Evolutionary conservation across 1,140 invertebrate genomes (phyloP).

Genomic region (Laupala kohalensis): DNA sequence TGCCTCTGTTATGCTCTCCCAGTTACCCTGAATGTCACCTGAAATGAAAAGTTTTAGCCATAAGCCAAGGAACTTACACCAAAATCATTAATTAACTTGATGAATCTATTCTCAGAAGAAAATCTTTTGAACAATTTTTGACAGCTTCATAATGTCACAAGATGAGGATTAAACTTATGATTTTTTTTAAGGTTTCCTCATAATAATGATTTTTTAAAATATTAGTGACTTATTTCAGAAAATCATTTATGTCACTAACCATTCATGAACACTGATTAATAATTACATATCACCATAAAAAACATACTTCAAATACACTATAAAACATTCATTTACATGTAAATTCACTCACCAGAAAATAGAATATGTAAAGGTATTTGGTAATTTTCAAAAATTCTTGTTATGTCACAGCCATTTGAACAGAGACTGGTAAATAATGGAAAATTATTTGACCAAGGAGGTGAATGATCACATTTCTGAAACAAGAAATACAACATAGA

Average conservation of each 20-base stretch:
- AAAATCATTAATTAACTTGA: not conserved
- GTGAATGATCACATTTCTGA: slow-evolving; percentile 1
- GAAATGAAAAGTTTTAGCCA: not conserved
- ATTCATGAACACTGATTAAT: not conserved
- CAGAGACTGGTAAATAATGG: not conserved
- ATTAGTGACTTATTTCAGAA: too few relatives aligned
- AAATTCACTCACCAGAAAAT: not conserved
- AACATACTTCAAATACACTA: not conserved
- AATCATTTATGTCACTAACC: too few relatives aligned
- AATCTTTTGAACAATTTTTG: not conserved
- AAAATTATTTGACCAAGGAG: not conserved
- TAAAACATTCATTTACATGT: not conserved
- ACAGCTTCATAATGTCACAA: not conserved
- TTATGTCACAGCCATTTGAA: slow-evolving; percentile 6
- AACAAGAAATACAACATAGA: not conserved
- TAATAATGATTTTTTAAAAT: not conserved
- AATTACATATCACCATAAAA: not conserved
- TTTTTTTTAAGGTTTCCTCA: not conserved
- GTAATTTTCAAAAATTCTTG: not conserved
- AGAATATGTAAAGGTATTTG: not conserved
- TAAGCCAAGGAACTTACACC: not conserved
- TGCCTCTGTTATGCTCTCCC: slow-evolving; percentile 3
- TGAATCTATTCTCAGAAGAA: not conserved
- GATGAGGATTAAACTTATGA: not conserved
- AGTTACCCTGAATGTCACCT: slow-evolving; percentile 9